These are phyloP conservation scores for Thelaira solivaga DNA, from an alignment of 2,888 invertebrate species.

Conservation along the genomic window DNA sequence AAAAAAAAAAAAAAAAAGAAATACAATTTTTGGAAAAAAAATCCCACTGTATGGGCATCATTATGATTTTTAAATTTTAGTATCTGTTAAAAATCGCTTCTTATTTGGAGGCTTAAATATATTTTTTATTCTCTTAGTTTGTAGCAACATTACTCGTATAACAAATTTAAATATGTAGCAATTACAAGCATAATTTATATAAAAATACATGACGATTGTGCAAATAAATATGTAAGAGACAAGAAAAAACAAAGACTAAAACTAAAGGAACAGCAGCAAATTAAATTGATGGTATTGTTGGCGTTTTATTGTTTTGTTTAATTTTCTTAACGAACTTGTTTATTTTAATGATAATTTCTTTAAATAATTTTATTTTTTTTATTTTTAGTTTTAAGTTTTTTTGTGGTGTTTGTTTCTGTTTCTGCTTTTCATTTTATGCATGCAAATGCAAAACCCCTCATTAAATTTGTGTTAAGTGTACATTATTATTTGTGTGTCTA, in stretches of 20 bases:
- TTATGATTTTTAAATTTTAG: conserved; percentile 47
- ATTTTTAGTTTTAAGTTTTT: too few relatives aligned
- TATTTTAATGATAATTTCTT: conserved; percentile 38
- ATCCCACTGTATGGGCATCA: conserved; percentile 42
- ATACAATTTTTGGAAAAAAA: background rate
- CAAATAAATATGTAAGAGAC: conserved; percentile 23
- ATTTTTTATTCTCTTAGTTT: background rate
- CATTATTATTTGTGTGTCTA: conserved; percentile 37
- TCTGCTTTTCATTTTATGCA: conserved; percentile 35
- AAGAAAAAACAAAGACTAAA: conserved; percentile 2
- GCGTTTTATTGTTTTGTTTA: background rate
- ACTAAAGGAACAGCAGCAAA: too few relatives aligned
- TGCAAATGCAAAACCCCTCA: conserved; percentile 32
- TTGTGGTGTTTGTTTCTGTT: background rate
- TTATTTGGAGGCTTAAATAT: conserved; percentile 25
- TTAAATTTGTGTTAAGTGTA: conserved; percentile 34
- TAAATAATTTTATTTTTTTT: background rate
- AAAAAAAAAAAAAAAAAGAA: background rate
- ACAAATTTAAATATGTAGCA: conserved; percentile 41
- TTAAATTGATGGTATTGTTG: conserved; percentile 40
- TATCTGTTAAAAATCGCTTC: conserved; percentile 50
- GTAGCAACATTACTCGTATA: background rate
- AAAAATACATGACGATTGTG: conserved; percentile 46
- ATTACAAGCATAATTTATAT: conserved; percentile 48
- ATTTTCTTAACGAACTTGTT: conserved; percentile 33